Conservation (phyloP, 92 coral and sea anemone genomes). For the Porites divaricata region DNA sequence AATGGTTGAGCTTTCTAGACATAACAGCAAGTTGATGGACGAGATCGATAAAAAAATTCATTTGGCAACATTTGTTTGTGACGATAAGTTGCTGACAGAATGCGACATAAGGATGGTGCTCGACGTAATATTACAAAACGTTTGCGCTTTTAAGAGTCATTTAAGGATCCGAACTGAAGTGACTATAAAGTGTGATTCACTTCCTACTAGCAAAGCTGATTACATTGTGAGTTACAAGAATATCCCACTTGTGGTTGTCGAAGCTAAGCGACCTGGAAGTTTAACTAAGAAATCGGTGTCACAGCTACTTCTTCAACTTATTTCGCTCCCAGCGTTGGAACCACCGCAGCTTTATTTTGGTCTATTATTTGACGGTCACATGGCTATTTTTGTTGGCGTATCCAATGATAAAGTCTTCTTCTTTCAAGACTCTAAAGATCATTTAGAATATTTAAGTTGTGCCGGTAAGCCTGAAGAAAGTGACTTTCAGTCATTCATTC, state of each 20-base stretch:
- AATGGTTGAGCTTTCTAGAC: too few relatives aligned
- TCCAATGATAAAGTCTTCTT: too few relatives aligned
- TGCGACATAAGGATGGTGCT: slow-evolving; percentile 11
- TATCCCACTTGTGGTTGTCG: slow-evolving; percentile 33
- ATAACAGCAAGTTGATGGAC: too few relatives aligned
- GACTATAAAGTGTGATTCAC: not conserved
- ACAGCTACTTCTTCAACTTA: slow-evolving; percentile 20
- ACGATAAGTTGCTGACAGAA: too few relatives aligned
- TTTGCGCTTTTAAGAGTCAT: not conserved
- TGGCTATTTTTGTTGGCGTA: too few relatives aligned
- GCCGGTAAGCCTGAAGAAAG: too few relatives aligned
- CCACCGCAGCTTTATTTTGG: not conserved
- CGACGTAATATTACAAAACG: slow-evolving; percentile 4
- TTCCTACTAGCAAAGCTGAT: slow-evolving; percentile 24
- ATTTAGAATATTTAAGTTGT: too few relatives aligned
- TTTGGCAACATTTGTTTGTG: too few relatives aligned
- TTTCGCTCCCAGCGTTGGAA: not conserved
- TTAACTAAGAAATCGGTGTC: slow-evolving; percentile 3
- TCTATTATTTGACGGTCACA: too few relatives aligned
- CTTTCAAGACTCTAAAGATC: too few relatives aligned
- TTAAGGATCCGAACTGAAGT: not conserved
- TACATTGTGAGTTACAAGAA: not conserved
- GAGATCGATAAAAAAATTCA: too few relatives aligned
- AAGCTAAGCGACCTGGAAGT: slow-evolving; percentile 13
- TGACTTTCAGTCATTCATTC: too few relatives aligned